Evolutionary conservation across 2,797 vertebrate genomes (phyloP), one percentile per base, ranked within the genome.

Genomic region (Coregonus sp.): DNA sequence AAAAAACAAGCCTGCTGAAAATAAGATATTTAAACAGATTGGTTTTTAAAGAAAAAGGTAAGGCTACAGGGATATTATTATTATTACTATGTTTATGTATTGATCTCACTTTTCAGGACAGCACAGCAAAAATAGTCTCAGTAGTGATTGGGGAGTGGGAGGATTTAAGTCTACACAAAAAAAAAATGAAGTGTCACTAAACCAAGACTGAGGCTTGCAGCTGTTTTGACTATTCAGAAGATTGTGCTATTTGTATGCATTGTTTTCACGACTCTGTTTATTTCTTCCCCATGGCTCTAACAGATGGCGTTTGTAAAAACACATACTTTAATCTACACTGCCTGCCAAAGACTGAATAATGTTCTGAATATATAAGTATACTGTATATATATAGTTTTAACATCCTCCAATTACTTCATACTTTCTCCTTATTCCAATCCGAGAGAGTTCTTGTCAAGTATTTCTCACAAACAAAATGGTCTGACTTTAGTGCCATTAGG

Each of bases 181-280:
- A 87, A 86, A 85, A 85, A 84, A 88, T 79, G 76, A 82, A 63
- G 83, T 79, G 79, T 83, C 79, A 79, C 76, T 86, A 88, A 88
- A 92, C 89, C 86, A 89, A 89, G 88, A 81, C 77, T 31, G 77
- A 87, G 78, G 78, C 85, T 77, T 89, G 86, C 81, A 83, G 75
- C 84, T 86, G 88, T 90, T 92, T 92, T 92, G 85, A 84, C 82
- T 91, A 93, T 94, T 93, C 93, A 90, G 91, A 91, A 92, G 91
- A 93, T 89, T 92, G 88, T 91, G 90, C 90, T 92, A 91, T 94
- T 93, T 94, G 90, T 90, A 86, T 92, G 91, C 88, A 91, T 91
- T 89, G 85, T 90, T 86, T 92, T 91, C 89, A 90, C 90, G 86
- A 91, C 89, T 89, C 79, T 90, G 84, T 91, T 92, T 90, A 88